Base-by-base conservation (phyloP, 1,140 invertebrate genomes). In the Drosophila dunni region DNA sequence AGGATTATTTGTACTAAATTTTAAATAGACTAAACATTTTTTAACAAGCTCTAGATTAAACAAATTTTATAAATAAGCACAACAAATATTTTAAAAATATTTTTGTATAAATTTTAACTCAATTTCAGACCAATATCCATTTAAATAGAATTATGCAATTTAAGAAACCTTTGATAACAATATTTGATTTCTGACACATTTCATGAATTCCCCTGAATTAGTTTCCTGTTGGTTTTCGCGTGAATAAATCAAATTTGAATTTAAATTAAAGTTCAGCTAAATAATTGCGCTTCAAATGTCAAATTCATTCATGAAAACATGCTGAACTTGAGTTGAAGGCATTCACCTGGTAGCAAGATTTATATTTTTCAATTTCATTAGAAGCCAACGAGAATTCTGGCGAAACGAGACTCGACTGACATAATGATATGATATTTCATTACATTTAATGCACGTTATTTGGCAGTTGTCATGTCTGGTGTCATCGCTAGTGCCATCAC, bases 351-450 rank as follows among this genome's bases (percentile, higher is more conserved):
- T 33, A 13, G 13, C 5, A 13, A 5, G 40, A 42, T 13, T 13
- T n/a, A 42, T 42, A 42, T 42, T 42, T 42, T 42, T 10, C 6
- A 13, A 13, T 42, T 13, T 46, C 7, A 29, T 29, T 29, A 29
- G 24, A 29, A 29, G 24, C 0, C 15, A 10, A 1, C 8, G 5
- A 46, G 7, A 33, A 36, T 53, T 53, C 29, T 53, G 34, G 15
- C 8, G 10, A 29, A 53, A 15, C 3, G 29, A 40, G 65, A 24
- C 61, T 54, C 13, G 3, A 17, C 33, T 57, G 11, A 58, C 58
- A 67, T 60, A 66, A 66, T 65, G 50, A 50, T 40, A 51, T 36
- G 24, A 48, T 42, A 65, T 50, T 34, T 40, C 44, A 63, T 63
- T 29, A 53, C 36, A 13, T 65, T 54, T 24, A 29, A 56, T 56